Evolutionary conservation across 2,888 invertebrate genomes (phyloP).

Genomic region (Lasioglossum pauxillum): DNA sequence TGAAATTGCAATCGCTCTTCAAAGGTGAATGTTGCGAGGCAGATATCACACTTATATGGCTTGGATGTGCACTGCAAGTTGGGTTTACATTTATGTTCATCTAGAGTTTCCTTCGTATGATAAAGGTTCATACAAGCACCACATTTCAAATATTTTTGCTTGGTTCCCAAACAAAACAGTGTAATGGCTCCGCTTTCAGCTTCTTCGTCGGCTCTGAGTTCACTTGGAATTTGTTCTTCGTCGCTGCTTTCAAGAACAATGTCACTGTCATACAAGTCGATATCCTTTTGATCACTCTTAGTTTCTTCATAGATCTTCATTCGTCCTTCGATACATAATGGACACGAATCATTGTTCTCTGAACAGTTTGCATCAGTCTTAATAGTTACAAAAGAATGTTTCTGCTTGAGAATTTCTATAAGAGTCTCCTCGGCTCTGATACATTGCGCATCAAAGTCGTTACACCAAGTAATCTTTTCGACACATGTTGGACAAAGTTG

Average conservation of each 20-base stretch:
- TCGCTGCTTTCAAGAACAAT: constrained; percentile 76
- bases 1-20: constrained; percentile 78
- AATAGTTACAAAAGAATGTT: constrained; percentile 48
- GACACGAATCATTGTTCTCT: constrained; percentile 66
- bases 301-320: constrained; percentile 65
- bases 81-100: constrained; percentile 76
- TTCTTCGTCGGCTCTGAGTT: constrained; percentile 53
- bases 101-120: constrained; percentile 74
- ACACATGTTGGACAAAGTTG: constrained; percentile 74
- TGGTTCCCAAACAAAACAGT: constrained; percentile 64
- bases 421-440: constrained; percentile 75
- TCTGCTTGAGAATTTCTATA: constrained; percentile 66
- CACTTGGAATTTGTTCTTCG: constrained; percentile 70
- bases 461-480: constrained; percentile 76
- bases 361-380: constrained; percentile 26
- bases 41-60: constrained; percentile 72
- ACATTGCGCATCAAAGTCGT: constrained; percentile 75
- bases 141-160: constrained; percentile 76
- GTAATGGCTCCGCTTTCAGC: constrained; percentile 58
- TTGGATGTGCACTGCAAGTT: constrained; percentile 72
- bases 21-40: constrained; percentile 72
- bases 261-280: constrained; percentile 72
- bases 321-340: constrained; percentile 72
- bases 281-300: constrained; percentile 31
- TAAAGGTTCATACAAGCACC: constrained; percentile 79